Conservation (phyloP, 2,797 vertebrate species). For the Parotocinclus haroldoi region DNA sequence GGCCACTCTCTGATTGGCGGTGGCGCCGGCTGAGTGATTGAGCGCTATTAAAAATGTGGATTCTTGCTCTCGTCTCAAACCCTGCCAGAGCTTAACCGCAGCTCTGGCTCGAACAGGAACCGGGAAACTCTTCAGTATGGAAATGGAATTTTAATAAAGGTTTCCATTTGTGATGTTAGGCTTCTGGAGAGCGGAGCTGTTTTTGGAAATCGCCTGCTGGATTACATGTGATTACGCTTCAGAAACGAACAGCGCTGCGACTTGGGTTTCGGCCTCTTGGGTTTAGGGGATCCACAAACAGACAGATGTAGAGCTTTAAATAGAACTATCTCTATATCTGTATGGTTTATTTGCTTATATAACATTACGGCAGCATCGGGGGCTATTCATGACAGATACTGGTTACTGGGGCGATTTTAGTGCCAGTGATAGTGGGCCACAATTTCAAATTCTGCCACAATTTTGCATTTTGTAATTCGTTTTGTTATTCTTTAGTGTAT, state of each 20-base stretch:
- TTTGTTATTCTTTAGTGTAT: no score
- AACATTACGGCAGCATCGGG: no score
- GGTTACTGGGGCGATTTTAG: no score
- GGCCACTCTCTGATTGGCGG: conserved; percentile 58
- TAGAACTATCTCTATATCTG: no score
- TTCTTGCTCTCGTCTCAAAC: conserved; percentile 43
- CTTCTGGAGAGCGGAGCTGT: conserved; percentile 50
- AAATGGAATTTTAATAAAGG: conserved; percentile 50
- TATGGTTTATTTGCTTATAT: no score
- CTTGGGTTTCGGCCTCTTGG: conserved; percentile 56
- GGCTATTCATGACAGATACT: no score
- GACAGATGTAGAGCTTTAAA: background rate
- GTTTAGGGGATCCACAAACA: conserved; percentile 37
- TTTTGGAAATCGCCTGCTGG: conserved; percentile 42
- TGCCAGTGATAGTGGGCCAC: no score
- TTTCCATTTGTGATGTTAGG: conserved; percentile 59
- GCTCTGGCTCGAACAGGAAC: conserved; percentile 1
- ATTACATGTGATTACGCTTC: conserved; percentile 64
- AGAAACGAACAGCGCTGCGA: conserved; percentile 43
- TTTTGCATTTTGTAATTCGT: no score
- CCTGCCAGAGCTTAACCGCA: conserved; percentile 19
- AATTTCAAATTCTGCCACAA: no score
- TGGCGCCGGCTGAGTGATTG: conserved; percentile 46
- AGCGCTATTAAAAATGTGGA: conserved; percentile 54
- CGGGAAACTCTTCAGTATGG: conserved; percentile 30